A percentile compares a stretch with the other conserved stretches of the same genome.
Evolutionary conservation across 53 echinoderm and acorn worm genomes (phyloP).

Genomic region (Holothuria scabra): DNA sequence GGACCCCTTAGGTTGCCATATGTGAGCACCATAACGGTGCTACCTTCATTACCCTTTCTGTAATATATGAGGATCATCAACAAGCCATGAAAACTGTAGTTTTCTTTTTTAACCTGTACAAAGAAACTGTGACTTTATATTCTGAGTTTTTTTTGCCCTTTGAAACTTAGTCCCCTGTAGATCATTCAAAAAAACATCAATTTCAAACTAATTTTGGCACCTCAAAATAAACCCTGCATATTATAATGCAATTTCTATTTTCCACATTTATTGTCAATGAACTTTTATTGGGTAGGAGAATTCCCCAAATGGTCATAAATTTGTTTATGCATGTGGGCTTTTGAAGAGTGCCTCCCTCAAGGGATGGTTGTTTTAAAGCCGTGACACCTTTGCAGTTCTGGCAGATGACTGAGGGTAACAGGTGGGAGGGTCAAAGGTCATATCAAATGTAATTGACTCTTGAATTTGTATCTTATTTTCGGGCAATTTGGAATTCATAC

Average conservation of each 20-base stretch:
- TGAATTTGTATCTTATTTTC: too few species aligned
- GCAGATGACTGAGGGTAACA: constrained; percentile 37
- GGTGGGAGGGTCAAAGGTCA: constrained; percentile 35
- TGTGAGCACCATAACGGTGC: too few species aligned
- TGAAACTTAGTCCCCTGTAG: constrained; percentile 19
- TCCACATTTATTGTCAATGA: constrained; percentile 29
- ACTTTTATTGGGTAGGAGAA: constrained; percentile 26
- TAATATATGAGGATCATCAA: too few species aligned
- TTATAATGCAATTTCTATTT: constrained; percentile 34
- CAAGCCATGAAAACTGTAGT: too few species aligned
- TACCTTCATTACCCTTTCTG: too few species aligned
- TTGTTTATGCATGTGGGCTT: constrained; percentile 50
- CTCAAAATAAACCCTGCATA: constrained; percentile 37
- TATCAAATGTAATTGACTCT: constrained; percentile 21
- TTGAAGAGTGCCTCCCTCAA: constrained; percentile 15
- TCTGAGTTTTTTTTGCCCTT: background rate
- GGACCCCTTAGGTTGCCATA: too few species aligned
- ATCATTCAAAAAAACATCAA: constrained; percentile 38
- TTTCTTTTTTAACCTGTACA: too few species aligned
- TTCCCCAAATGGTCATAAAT: constrained; percentile 42
- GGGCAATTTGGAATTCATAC: too few species aligned
- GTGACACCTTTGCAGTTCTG: constrained; percentile 44
- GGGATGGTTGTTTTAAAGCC: constrained; percentile 46
- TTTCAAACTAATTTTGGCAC: constrained; percentile 52
- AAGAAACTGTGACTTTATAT: background rate